Percentiles rank a stretch among this genome's conserved stretches.
phyloP scores from a whole-genome alignment of 2,113 vertebrate species.

The Marmota flaviventris region DNA sequence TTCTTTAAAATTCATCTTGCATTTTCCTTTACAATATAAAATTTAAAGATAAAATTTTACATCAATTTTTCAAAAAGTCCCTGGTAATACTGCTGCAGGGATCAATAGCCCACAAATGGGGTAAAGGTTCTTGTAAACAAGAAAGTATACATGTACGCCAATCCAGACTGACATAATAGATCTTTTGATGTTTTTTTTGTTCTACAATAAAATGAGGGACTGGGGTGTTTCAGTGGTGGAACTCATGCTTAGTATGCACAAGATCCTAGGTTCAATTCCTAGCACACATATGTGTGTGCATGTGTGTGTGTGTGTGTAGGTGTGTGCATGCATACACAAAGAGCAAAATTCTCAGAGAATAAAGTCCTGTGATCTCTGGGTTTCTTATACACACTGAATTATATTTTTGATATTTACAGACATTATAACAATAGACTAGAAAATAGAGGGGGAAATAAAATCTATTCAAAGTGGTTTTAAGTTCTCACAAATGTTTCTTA shows the following conservation, averaged over 20 bases:
- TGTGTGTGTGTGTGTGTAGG: too few relatives aligned
- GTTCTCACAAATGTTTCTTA: neutral
- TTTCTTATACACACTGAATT: neutral
- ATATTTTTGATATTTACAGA: neutral
- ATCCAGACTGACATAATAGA: neutral
- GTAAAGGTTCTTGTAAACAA: neutral
- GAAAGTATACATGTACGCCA: neutral
- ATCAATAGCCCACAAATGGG: neutral
- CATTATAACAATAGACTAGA: neutral
- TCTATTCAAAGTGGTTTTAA: neutral
- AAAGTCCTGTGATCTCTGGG: neutral
- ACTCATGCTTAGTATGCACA: neutral
- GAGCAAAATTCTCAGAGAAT: neutral
- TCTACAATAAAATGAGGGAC: neutral
- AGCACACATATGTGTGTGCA: too few relatives aligned
- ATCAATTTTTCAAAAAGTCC: neutral
- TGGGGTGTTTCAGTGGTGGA: neutral
- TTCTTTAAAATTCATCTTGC: constrained; percentile 19
- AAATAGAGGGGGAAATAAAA: neutral
- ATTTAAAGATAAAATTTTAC: neutral
- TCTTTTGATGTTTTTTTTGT: neutral
- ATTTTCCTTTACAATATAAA: constrained; percentile 24
- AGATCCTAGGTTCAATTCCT: neutral
- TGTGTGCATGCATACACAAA: too few relatives aligned
- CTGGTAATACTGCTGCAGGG: neutral